These are phyloP conservation scores for Imbricaverruca yamaguchii DNA, from an alignment of 2,888 invertebrate species.

Conservation along the genomic window DNA sequence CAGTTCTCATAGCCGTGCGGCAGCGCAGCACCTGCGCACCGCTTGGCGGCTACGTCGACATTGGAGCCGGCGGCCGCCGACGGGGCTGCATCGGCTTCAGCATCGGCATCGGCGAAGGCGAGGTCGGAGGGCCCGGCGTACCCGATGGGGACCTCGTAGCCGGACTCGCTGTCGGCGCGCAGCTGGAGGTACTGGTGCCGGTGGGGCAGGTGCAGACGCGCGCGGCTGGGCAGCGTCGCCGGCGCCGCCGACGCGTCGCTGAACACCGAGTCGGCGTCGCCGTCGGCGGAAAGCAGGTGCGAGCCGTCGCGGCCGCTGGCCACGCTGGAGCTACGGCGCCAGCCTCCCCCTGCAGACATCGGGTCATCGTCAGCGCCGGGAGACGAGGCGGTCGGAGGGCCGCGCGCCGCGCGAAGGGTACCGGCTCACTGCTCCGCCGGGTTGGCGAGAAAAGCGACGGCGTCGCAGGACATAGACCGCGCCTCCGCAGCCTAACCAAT, in stretches of 20 bases:
- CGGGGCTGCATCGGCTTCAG: not conserved
- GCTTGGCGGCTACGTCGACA: no score
- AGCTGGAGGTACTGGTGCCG: constrained; percentile 41
- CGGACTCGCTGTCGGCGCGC: constrained; percentile 47
- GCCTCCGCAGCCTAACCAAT: no score
- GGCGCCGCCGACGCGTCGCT: constrained; percentile 33
- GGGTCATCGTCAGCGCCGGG: not conserved
- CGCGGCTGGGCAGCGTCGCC: constrained; percentile 41
- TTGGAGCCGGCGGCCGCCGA: not conserved
- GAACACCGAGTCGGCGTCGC: constrained; percentile 10
- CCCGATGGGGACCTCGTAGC: constrained; percentile 44
- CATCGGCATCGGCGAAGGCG: constrained; percentile 33
- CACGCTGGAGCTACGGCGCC: constrained; percentile 5
- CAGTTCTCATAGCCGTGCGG: constrained; percentile 11
- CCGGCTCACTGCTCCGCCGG: no score
- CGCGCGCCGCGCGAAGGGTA: no score
- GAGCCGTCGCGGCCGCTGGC: constrained; percentile 7
- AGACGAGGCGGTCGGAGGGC: no score
- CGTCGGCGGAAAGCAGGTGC: not conserved
- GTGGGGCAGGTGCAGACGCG: not conserved
- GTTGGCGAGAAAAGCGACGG: no score
- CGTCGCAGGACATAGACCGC: no score
- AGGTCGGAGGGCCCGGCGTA: constrained; percentile 37
- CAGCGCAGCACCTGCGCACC: not conserved
- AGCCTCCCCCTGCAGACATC: not conserved